phyloP scores from a whole-genome alignment of 1,140 invertebrate species.

The Apocrypta bakeri region DNA sequence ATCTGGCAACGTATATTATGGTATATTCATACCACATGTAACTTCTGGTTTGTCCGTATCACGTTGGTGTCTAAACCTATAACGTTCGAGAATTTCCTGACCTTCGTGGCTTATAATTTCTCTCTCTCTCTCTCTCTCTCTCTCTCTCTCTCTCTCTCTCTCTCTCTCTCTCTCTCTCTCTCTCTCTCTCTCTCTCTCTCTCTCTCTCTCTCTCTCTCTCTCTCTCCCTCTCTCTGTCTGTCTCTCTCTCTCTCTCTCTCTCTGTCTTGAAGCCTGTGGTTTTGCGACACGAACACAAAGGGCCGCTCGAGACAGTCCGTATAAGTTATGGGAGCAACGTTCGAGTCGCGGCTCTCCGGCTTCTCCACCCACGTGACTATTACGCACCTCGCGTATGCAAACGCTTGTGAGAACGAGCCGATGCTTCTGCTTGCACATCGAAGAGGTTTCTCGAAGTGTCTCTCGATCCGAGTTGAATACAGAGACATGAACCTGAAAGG shows the following conservation, averaged over 20 bases:
- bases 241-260: background rate
- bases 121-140: constrained; percentile 5
- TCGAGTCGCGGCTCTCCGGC: background rate
- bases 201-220: constrained; percentile 2
- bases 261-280: constrained; percentile 24
- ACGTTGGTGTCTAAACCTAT: background rate
- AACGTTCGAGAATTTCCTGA: background rate
- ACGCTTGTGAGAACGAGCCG: background rate
- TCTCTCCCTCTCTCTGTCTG: background rate
- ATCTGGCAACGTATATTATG: background rate
- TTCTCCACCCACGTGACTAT: background rate
- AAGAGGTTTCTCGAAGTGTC: background rate
- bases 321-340: constrained; percentile 48
- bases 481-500: background rate
- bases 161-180: constrained; percentile 9
- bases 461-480: background rate
- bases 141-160: constrained; percentile 5
- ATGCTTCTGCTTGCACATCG: background rate
- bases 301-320: constrained; percentile 40
- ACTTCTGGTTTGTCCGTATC: background rate
- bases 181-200: constrained; percentile 8
- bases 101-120: background rate
- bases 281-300: constrained; percentile 38
- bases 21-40: background rate
- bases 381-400: background rate